Evolutionary conservation across 2,888 invertebrate species (phyloP).

Genomic region (Nysson spinosus): DNA sequence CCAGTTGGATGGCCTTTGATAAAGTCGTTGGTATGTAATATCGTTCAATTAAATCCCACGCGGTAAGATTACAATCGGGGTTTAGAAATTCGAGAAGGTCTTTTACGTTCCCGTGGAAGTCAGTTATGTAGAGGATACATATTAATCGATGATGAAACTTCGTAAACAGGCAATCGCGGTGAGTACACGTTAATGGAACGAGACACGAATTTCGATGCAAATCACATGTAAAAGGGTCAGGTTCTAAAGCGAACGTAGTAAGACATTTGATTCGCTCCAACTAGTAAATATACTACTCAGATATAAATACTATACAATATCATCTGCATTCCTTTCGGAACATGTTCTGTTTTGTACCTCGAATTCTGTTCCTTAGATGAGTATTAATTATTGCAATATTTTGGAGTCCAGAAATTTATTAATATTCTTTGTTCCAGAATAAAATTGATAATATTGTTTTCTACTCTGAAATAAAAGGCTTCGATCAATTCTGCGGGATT

Average conservation of each 20-base stretch:
- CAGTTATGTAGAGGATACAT: not conserved
- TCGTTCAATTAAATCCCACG: not conserved
- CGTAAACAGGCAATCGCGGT: constrained; percentile 1
- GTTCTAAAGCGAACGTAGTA: not conserved
- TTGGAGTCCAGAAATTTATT: too few relatives aligned
- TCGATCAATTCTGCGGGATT: too few relatives aligned
- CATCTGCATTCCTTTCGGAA: constrained; percentile 1
- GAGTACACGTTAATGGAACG: constrained; percentile 2
- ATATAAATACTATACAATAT: too few relatives aligned
- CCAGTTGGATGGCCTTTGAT: not conserved
- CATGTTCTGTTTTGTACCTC: too few relatives aligned
- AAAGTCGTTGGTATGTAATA: not conserved
- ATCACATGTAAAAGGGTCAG: constrained; percentile 14
- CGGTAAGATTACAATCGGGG: not conserved
- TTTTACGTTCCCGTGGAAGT: not conserved
- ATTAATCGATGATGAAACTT: constrained; percentile 16
- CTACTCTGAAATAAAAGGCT: too few relatives aligned
- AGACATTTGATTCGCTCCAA: constrained; percentile 5
- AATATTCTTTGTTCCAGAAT: too few relatives aligned
- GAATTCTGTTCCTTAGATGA: too few relatives aligned
- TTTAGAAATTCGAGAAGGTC: not conserved
- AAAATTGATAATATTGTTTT: too few relatives aligned
- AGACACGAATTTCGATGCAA: constrained; percentile 1
- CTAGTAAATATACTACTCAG: constrained; percentile 16
- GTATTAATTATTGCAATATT: too few relatives aligned